Conservation (phyloP, 1,140 invertebrate genomes). For the Papilio polytes region DNA sequence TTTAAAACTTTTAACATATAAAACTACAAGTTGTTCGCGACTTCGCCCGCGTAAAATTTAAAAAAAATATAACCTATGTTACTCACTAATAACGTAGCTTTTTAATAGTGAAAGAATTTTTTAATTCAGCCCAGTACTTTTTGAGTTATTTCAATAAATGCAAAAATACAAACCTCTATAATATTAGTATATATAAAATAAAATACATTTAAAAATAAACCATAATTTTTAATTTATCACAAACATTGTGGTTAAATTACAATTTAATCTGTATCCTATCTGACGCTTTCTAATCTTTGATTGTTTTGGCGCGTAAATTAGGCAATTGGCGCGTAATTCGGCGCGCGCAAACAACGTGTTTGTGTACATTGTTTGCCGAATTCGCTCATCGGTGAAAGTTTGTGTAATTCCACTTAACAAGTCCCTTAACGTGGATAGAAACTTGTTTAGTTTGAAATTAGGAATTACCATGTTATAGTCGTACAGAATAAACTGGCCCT, state of each 20-base stretch:
- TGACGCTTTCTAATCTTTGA: slow-evolving; percentile 8
- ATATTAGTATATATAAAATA: too few species aligned
- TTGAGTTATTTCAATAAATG: too few species aligned
- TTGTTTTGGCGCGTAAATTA: slow-evolving; percentile 26
- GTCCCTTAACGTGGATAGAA: not conserved
- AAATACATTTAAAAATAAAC: not conserved
- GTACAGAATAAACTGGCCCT: too few species aligned
- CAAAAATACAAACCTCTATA: too few species aligned
- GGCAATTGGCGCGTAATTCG: slow-evolving; percentile 31
- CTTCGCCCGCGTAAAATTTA: too few species aligned
- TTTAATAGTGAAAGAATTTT: too few species aligned
- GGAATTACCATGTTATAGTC: not conserved
- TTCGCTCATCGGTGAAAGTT: slow-evolving; percentile 31
- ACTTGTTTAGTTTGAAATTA: slow-evolving; percentile 8
- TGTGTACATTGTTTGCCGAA: slow-evolving; percentile 23
- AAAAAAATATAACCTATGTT: too few species aligned
- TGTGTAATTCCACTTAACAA: slow-evolving; percentile 1
- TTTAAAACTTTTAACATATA: too few species aligned
- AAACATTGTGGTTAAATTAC: not conserved
- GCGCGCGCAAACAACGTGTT: slow-evolving; percentile 23
- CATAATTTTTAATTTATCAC: not conserved
- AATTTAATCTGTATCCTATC: not conserved
- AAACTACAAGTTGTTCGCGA: too few species aligned
- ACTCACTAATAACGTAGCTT: too few species aligned
- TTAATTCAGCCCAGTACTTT: too few species aligned